Base-by-base conservation (phyloP, 23 tunicate genomes). In the Ciona savignyi region DNA sequence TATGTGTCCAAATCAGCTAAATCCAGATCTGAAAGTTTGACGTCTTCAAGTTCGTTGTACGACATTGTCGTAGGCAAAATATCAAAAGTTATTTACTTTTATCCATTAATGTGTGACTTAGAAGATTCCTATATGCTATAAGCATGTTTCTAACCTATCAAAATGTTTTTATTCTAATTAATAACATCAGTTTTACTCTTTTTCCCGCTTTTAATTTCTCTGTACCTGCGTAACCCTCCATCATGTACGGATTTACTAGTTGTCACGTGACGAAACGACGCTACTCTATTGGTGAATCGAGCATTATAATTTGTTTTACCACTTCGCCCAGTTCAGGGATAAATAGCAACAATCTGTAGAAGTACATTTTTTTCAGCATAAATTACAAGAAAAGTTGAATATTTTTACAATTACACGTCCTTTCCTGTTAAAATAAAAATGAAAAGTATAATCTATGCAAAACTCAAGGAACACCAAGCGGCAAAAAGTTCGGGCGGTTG, bases 251-350 rank as follows among this genome's bases (percentile, higher is more conserved):
- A 51, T 72, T 72, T 48, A 48, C 61, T 48, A 48, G 51, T 72
- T 33, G 76, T 72, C 76, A 72, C 76, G 76, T 72, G 76, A 72
- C 65, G 29, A 48, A 72, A 25, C 6, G 65, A 49, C 76, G 76
- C 33, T 25, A 72, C 65, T 6, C 64, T 30, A 72, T 72, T 72
- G 76, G 76, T 49, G 64, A 51, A 72, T 31, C 65, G 32, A 51
- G 6, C 19, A 29, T 42, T 30, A 48, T 72, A 72, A 72, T 72
- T 72, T 72, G 64, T 51, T 25, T 42, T 42, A 42, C 11, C 56
- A 6, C 11, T 42, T 42, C 56, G 56, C 56, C 56, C 56, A 23
- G n/a, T 23, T 64, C 68, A 64, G 68, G 15, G 56, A 42, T 42
- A 42, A 42, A 42, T 42, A 42, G 9, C 15, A 9, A 42, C 56